Evolutionary conservation across 2,113 vertebrate genomes (phyloP), one percentile per base, ranked within the genome.

Genomic region (Dunckerocampus dactyliophorus): DNA sequence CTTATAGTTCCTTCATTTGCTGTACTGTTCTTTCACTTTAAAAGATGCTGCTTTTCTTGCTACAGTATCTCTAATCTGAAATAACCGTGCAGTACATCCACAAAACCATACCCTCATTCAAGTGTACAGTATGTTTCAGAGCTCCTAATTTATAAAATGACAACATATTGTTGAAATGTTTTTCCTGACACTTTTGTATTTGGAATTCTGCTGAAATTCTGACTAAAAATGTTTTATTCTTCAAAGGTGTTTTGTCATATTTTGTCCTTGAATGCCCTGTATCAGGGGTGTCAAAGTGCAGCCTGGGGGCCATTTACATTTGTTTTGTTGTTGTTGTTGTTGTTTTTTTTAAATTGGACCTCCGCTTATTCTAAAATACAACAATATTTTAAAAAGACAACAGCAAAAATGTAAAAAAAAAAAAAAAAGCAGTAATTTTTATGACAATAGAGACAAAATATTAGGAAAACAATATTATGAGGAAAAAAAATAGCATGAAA

Each of bases 131-230:
- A n/a, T 69, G 71, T 70, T 86, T 84, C 67, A 70, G 43, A 58
- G 75, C 68, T 43, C 28, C 45, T 89, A 82, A 88, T 88, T 89
- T 88, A 89, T 88, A 77, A 78, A 63, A 84, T 69, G 67, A 66
- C 66, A 80, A 66, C 54, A 47, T 81, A 64, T 82, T 81, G 75
- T 82, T 68, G 57, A 72, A 34, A 71, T 74, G 63, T 76, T 83
- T 74, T 77, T 16, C 67, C 65, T 75, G 49, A 74, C 48, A 72
- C 65, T 73, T 87, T 85, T 87, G 84, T 85, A 83, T 85, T 71
- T 80, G 62, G 67, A 70, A 72, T 72, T 76, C 51, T 76, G 49
- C 62, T 69, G 66, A 76, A 77, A 76, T 71, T 69, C 56, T 74
- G 63, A 89, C 59, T 87, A 84, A 86, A 87, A 47, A 46, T 43